A percentile compares a stretch with the other conserved stretches of the same genome.
phyloP scores from a whole-genome alignment of 2,113 vertebrate species.

The Eublepharis macularius region DNA sequence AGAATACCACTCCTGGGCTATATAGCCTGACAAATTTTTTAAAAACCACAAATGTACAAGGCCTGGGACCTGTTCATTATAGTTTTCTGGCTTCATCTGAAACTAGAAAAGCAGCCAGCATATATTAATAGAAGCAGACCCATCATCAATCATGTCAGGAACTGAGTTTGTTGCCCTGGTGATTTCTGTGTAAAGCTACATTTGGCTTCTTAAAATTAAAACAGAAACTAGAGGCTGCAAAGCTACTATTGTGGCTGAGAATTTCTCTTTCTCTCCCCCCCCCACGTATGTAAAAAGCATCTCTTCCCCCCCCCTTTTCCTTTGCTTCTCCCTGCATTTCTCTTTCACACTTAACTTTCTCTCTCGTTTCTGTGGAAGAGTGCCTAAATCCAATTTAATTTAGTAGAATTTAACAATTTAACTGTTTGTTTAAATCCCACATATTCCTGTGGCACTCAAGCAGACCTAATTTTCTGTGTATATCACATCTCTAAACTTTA shows the following conservation, averaged over 20 bases:
- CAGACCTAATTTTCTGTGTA: background rate
- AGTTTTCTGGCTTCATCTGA: constrained; percentile 2
- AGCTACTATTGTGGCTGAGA: background rate
- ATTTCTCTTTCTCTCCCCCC: background rate
- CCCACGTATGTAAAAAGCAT: too few relatives aligned
- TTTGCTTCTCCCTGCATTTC: background rate
- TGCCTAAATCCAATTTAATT: background rate
- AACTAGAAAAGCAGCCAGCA: background rate
- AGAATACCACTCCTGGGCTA: background rate
- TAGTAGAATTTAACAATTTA: background rate
- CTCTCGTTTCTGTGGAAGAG: background rate
- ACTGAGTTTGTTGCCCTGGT: constrained; percentile 33
- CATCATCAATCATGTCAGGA: constrained; percentile 32
- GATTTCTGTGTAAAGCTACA: constrained; percentile 44
- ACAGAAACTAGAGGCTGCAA: background rate
- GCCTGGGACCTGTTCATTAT: background rate
- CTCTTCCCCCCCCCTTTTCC: background rate
- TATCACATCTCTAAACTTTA: background rate
- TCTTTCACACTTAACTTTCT: too few relatives aligned
- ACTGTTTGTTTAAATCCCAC: background rate
- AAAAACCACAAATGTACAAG: constrained; percentile 7
- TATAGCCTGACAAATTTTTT: background rate
- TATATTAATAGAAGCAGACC: constrained; percentile 14
- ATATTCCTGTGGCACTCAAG: background rate
- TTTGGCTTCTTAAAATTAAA: constrained; percentile 34